These are phyloP conservation scores for Ganaspis brasiliensis DNA, from an alignment of 2,888 invertebrate genomes.

Conservation along the genomic window DNA sequence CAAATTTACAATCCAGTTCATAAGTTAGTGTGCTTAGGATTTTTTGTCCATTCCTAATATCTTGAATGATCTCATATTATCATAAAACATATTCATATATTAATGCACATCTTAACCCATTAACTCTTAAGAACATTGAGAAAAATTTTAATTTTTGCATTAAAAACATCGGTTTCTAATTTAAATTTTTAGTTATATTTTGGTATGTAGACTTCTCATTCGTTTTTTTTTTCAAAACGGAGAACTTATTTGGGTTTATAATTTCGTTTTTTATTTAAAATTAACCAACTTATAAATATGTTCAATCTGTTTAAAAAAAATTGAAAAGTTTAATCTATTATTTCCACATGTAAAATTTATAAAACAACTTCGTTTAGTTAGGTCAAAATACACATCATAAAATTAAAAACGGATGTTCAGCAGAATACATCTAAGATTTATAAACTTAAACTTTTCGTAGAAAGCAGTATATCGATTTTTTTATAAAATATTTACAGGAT, in stretches of 20 bases:
- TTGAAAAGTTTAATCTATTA: background rate
- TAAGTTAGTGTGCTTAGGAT: background rate
- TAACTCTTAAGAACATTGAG: no score
- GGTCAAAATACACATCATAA: background rate
- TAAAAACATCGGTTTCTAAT: no score
- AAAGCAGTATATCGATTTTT: background rate
- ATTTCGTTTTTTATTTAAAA: no score
- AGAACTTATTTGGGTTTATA: no score
- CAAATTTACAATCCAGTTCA: background rate
- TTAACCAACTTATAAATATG: no score
- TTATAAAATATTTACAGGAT: background rate
- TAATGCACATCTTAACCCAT: no score
- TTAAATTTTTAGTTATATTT: no score
- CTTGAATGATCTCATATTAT: background rate
- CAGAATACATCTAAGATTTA: background rate
- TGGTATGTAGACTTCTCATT: no score
- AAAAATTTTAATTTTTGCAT: no score
- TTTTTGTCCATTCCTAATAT: background rate
- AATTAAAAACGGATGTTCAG: conserved; percentile 5
- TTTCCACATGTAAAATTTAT: background rate
- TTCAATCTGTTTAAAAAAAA: background rate
- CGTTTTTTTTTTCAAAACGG: no score
- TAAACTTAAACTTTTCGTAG: background rate
- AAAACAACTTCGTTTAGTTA: background rate
- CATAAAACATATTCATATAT: no score